phyloP scores from a whole-genome alignment of 2,888 invertebrate species.

The Macaria liturata region DNA sequence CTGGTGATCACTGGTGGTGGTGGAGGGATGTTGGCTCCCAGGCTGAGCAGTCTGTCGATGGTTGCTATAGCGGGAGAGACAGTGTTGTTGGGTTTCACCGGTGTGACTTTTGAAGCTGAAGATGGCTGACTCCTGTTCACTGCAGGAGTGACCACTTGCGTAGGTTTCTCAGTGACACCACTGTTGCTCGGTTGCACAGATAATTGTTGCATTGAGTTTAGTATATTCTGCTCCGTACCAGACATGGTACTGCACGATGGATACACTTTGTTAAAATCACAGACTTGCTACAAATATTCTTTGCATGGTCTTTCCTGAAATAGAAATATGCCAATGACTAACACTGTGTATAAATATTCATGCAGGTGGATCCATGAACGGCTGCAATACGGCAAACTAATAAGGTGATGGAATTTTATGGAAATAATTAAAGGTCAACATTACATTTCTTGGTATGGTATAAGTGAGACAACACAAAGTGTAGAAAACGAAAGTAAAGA shows the following conservation, averaged over 20 bases:
- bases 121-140: constrained; percentile 71
- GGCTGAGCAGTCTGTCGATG: constrained; percentile 74
- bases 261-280: constrained; percentile 33
- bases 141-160: constrained; percentile 79
- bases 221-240: constrained; percentile 79
- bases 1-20: constrained; percentile 74
- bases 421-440: constrained; percentile 33
- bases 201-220: constrained; percentile 80
- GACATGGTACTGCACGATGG: constrained; percentile 75
- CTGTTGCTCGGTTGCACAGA: constrained; percentile 75
- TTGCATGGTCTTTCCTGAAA: constrained; percentile 71
- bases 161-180: constrained; percentile 75
- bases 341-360: constrained; percentile 27
- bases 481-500: not conserved
- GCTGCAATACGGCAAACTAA: constrained; percentile 22
- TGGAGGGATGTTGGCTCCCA: constrained; percentile 70
- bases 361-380: constrained; percentile 19
- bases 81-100: constrained; percentile 61
- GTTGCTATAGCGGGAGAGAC: constrained; percentile 80
- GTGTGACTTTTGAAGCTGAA: constrained; percentile 62
- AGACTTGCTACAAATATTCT: constrained; percentile 49
- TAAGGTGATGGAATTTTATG: constrained; percentile 30
- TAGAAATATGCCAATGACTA: constrained; percentile 36
- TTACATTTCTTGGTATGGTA: constrained; percentile 15
- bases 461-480: constrained; percentile 19